phyloP scores from a whole-genome alignment of 2,113 vertebrate genomes.

The Dasyprocta punctata region DNA sequence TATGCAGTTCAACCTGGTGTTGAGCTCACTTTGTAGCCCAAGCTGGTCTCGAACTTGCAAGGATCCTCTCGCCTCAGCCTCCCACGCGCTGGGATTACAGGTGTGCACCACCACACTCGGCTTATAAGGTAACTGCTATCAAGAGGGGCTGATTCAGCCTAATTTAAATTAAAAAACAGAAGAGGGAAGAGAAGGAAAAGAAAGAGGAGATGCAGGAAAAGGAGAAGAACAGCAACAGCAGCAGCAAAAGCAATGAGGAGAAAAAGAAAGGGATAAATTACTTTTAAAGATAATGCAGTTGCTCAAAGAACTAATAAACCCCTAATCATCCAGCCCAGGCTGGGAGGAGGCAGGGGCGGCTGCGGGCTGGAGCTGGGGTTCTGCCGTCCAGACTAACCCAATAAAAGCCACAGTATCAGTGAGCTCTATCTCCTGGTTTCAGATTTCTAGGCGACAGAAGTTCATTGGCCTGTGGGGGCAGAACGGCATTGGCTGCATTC shows the following conservation, averaged over 20 bases:
- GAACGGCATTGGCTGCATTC: background rate
- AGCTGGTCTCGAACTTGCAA: too few relatives aligned
- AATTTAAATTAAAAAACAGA: background rate
- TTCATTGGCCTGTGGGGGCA: background rate
- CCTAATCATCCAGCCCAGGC: background rate
- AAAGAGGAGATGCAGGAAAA: background rate
- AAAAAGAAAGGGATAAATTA: background rate
- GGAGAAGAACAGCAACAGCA: background rate
- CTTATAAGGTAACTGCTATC: background rate
- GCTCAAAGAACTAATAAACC: background rate
- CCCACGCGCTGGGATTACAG: too few relatives aligned
- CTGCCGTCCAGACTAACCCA: background rate
- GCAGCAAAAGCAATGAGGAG: background rate
- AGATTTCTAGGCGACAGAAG: background rate
- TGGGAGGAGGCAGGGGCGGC: too few relatives aligned
- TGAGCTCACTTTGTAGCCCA: too few relatives aligned
- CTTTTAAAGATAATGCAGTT: background rate
- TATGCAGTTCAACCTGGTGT: too few relatives aligned
- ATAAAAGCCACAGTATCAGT: background rate
- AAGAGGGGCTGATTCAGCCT: background rate
- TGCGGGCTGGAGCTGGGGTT: fast-evolving
- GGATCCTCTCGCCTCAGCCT: too few relatives aligned
- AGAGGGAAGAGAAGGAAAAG: background rate
- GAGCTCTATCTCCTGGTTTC: background rate
- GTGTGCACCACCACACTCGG: too few relatives aligned